Evolutionary conservation across 2,888 invertebrate species (phyloP).

Genomic region (Scaptomyza flava): DNA sequence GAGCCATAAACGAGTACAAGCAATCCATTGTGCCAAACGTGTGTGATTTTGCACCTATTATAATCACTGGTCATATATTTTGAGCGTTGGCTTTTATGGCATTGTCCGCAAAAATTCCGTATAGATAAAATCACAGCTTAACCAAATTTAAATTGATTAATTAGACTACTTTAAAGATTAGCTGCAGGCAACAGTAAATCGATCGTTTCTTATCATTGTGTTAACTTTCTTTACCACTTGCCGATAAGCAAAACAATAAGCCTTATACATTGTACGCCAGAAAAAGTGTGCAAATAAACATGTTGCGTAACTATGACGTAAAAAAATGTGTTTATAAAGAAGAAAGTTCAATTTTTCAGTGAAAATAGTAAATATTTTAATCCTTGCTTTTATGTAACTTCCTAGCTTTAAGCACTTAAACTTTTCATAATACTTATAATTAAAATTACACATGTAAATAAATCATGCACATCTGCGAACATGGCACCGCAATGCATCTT

Average conservation of each 20-base stretch:
- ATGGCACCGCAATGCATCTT: no score
- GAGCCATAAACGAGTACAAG: constrained; percentile 41
- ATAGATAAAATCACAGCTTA: constrained; percentile 62
- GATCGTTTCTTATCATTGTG: constrained; percentile 28
- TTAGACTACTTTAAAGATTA: constrained; percentile 46
- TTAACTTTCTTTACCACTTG: not conserved
- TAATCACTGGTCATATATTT: constrained; percentile 44
- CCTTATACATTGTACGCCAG: not conserved
- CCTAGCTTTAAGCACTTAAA: no score
- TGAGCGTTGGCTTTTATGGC: constrained; percentile 13
- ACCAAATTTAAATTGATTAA: constrained; percentile 76
- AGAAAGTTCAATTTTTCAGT: no score
- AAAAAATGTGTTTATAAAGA: no score
- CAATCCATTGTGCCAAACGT: not conserved
- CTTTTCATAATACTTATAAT: no score
- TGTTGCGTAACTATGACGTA: no score
- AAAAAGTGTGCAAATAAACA: no score
- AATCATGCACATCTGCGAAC: no score
- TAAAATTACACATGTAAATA: no score
- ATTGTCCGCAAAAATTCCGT: constrained; percentile 1
- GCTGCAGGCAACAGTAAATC: constrained; percentile 26
- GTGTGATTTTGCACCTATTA: constrained; percentile 5
- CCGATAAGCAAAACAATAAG: constrained; percentile 21
- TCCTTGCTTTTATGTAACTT: no score
- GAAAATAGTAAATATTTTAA: no score